Evolutionary conservation across 2,888 invertebrate species (phyloP).

Genomic region (Polietes domitor): DNA sequence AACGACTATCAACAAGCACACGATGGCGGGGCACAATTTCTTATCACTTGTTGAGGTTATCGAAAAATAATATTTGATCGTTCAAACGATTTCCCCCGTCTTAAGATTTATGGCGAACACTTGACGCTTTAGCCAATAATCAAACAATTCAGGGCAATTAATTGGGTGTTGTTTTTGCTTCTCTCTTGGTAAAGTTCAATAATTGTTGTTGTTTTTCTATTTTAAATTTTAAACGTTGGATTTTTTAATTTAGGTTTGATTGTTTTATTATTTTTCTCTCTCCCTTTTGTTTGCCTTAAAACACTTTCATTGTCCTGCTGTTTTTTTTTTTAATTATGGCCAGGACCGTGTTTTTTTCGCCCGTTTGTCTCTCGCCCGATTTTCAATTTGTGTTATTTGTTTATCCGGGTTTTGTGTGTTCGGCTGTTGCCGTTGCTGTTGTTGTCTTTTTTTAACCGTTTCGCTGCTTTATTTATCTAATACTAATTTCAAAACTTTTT

Average conservation of each 20-base stretch:
- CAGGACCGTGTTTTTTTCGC: not conserved
- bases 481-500: slow-evolving; percentile 57
- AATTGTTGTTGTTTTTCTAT: not conserved
- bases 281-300: not conserved
- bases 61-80: no score
- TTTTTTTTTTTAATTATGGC: not conserved
- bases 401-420: not conserved
- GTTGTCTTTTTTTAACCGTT: slow-evolving; percentile 48
- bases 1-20: no score
- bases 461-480: slow-evolving; percentile 57
- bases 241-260: not conserved
- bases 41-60: no score
- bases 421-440: not conserved
- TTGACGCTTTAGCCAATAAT: not conserved
- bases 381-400: slow-evolving; percentile 3
- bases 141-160: not conserved
- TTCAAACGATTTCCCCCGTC: not conserved
- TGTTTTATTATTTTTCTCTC: not conserved
- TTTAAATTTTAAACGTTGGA: not conserved
- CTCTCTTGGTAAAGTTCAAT: not conserved
- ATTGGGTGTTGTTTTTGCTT: not conserved
- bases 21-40: no score
- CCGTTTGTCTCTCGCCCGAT: not conserved
- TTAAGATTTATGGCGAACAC: not conserved
- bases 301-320: not conserved